phyloP scores from a whole-genome alignment of 30 jellyfish, hydroid and myxozoan species.

The Clytia hemisphaerica region DNA sequence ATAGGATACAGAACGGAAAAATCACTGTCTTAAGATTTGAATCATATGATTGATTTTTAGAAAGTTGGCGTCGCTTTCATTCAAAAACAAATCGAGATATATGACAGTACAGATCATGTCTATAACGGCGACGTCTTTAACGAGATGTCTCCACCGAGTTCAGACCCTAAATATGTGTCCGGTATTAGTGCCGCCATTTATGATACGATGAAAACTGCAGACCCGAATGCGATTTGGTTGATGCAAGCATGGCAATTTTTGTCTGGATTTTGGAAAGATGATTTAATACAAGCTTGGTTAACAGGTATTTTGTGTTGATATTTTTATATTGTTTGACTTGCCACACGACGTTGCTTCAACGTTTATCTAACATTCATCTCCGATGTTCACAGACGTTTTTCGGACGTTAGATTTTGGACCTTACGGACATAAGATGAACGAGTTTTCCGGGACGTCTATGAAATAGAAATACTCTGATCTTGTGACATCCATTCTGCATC shows the following conservation, averaged over 20 bases:
- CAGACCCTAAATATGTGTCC: constrained; percentile 55
- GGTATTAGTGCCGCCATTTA: constrained; percentile 51
- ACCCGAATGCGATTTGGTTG: constrained; percentile 79
- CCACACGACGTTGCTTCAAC: no score
- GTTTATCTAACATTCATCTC: neutral
- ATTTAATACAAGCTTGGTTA: constrained; percentile 74
- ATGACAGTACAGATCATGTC: constrained; percentile 93
- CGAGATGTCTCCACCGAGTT: constrained; percentile 88
- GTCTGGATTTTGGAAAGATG: constrained; percentile 67
- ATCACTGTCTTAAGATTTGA: no score
- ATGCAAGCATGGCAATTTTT: constrained; percentile 96
- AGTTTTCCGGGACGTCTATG: neutral
- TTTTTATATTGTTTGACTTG: no score
- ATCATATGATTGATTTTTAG: no score
- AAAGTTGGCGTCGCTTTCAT: constrained; percentile 64
- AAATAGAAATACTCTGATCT: neutral
- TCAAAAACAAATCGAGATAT: constrained; percentile 47
- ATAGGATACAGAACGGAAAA: no score
- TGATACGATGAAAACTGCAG: constrained; percentile 59
- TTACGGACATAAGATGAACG: neutral
- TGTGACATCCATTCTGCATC: no score
- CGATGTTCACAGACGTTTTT: neutral
- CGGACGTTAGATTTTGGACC: neutral
- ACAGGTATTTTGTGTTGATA: constrained; percentile 44
- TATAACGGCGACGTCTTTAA: constrained; percentile 86